These are phyloP conservation scores for Pogonocherus hispidulus DNA, from an alignment of 2,888 invertebrate species.

Conservation along the genomic window DNA sequence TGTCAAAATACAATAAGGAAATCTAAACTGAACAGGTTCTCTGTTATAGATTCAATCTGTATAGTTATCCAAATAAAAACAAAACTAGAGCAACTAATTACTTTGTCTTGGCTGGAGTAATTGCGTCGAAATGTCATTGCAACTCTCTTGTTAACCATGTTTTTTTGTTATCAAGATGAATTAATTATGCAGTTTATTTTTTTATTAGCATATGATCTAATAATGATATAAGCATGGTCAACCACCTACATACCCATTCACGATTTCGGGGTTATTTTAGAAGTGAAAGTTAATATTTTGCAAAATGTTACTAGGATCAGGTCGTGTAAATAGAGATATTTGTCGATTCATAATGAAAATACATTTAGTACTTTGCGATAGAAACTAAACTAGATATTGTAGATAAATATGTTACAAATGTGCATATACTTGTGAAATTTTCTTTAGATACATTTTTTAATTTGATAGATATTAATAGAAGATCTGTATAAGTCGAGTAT, in stretches of 20 bases:
- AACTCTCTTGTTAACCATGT: neutral
- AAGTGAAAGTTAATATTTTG: slow-evolving; percentile 6
- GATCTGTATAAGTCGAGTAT: too few relatives aligned
- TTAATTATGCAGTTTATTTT: slow-evolving; percentile 1
- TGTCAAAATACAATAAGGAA: too few relatives aligned
- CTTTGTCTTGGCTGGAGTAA: neutral
- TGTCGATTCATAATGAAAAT: too few relatives aligned
- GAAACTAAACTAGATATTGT: too few relatives aligned
- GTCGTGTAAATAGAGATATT: neutral
- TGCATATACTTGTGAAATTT: too few relatives aligned
- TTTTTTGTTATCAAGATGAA: neutral
- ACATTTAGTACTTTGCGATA: too few relatives aligned
- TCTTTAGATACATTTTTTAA: too few relatives aligned
- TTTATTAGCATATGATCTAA: neutral
- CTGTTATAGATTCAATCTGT: too few relatives aligned
- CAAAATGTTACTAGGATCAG: neutral
- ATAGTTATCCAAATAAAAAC: neutral
- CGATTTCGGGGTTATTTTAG: neutral
- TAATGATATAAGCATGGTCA: neutral
- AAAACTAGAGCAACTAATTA: neutral
- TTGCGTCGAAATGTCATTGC: neutral
- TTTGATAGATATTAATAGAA: too few relatives aligned
- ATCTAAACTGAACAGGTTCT: too few relatives aligned
- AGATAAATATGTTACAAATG: too few relatives aligned
- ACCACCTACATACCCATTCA: neutral